phyloP scores from a whole-genome alignment of 2,797 vertebrate species.

The Gadopsis marmoratus region DNA sequence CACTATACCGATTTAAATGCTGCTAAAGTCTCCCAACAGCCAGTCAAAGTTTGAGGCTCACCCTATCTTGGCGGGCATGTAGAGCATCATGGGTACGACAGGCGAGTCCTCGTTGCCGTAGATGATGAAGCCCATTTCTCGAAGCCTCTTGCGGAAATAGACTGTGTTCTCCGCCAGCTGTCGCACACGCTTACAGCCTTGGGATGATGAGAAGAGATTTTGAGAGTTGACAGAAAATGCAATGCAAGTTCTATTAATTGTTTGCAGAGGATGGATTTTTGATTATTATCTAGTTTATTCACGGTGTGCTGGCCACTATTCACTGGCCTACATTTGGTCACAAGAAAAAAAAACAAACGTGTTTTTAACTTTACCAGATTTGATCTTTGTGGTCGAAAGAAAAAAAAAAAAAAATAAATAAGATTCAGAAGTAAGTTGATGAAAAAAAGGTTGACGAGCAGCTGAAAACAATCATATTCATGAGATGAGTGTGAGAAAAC shows the following conservation, averaged over 20 bases:
- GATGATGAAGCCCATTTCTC: constrained; percentile 95
- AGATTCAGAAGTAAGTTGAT: constrained; percentile 22
- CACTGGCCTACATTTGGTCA: background rate
- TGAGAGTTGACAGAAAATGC: background rate
- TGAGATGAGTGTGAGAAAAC: constrained; percentile 37
- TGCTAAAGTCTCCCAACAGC: background rate
- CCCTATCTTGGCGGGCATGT: constrained; percentile 98
- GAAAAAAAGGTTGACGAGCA: constrained; percentile 35
- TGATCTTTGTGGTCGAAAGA: background rate
- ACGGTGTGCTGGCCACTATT: background rate
- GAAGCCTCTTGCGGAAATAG: constrained; percentile 92
- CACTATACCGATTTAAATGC: background rate
- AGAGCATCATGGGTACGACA: constrained; percentile 95
- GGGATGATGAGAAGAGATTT: background rate
- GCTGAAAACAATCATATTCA: constrained; percentile 28
- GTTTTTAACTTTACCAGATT: constrained; percentile 5
- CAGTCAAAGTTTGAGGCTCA: constrained; percentile 59
- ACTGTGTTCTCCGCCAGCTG: constrained; percentile 92
- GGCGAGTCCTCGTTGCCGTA: constrained; percentile 96
- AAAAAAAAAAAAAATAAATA: background rate
- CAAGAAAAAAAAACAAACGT: background rate
- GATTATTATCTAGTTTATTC: background rate
- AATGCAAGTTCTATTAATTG: background rate
- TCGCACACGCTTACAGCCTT: constrained; percentile 69
- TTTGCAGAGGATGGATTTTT: background rate